These are phyloP conservation scores for Steinernema carpocapsae DNA, from an alignment of 2,888 invertebrate species.

Conservation along the genomic window DNA sequence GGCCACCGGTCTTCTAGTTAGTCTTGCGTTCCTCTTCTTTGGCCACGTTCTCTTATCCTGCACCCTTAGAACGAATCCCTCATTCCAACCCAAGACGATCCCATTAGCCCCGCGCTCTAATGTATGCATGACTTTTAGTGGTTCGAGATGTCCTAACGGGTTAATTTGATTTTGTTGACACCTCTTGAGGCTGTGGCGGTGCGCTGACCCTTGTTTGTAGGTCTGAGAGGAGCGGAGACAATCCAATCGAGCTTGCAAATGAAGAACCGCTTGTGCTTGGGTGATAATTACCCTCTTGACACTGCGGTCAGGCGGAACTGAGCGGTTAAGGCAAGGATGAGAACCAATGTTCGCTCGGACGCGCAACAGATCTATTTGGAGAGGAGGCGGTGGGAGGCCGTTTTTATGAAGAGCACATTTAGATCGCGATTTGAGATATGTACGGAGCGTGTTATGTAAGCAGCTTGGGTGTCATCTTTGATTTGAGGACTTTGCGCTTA, in stretches of 20 bases:
- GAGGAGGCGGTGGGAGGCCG: neutral
- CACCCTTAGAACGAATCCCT: too few species aligned
- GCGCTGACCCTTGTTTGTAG: too few species aligned
- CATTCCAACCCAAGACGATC: neutral
- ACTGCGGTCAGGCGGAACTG: neutral
- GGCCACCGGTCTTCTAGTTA: neutral
- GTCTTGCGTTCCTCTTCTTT: neutral
- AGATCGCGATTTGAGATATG: too few species aligned
- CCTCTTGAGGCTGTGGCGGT: neutral
- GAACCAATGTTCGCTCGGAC: neutral
- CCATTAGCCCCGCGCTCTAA: constrained; percentile 1
- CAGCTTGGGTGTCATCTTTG: too few species aligned
- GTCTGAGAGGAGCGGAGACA: neutral
- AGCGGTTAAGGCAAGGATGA: too few species aligned
- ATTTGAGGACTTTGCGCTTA: too few species aligned
- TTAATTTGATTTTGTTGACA: constrained; percentile 33
- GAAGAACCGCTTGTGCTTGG: neutral
- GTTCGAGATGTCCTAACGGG: neutral
- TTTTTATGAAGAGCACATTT: too few species aligned
- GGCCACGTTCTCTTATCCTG: neutral
- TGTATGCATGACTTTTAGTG: constrained; percentile 21
- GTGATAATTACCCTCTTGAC: constrained; percentile 32
- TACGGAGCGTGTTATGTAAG: too few species aligned
- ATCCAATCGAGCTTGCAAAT: constrained; percentile 23
- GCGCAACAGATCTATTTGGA: neutral